Conservation (phyloP, 2,113 vertebrate genomes). For the Collichthys lucidus region DNA sequence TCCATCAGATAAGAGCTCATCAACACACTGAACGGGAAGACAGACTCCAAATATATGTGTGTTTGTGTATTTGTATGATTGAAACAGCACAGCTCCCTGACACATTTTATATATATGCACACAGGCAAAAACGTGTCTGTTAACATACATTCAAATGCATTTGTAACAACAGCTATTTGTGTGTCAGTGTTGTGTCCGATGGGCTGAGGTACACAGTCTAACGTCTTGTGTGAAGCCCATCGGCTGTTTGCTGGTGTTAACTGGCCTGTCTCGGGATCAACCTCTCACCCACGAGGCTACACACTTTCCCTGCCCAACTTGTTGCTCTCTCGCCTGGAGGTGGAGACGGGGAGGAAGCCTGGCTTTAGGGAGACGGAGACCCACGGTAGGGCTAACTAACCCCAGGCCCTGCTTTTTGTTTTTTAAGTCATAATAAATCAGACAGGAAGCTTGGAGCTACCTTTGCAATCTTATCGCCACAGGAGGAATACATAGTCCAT, state of each 20-base stretch:
- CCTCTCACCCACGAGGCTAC: slow-evolving; percentile 30
- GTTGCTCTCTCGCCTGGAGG: slow-evolving; percentile 44
- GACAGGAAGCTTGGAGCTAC: slow-evolving; percentile 70
- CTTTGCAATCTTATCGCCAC: slow-evolving; percentile 43
- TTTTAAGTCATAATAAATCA: slow-evolving; percentile 72
- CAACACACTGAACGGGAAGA: slow-evolving; percentile 44
- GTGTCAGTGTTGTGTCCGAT: not conserved
- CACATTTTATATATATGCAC: not conserved
- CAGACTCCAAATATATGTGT: slow-evolving; percentile 23
- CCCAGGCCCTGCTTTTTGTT: slow-evolving; percentile 56
- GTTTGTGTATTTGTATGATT: slow-evolving; percentile 53
- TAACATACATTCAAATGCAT: not conserved
- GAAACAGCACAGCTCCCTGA: slow-evolving; percentile 19
- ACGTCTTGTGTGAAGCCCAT: slow-evolving; percentile 5
- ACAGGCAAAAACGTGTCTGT: not conserved
- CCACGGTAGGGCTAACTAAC: slow-evolving; percentile 18
- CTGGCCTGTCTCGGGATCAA: slow-evolving; percentile 12
- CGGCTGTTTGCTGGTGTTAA: slow-evolving; percentile 13
- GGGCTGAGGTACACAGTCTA: slow-evolving; percentile 1
- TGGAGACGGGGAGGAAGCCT: slow-evolving; percentile 30
- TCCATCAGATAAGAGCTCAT: slow-evolving; percentile 77
- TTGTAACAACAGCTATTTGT: not conserved
- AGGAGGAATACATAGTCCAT: slow-evolving; percentile 38
- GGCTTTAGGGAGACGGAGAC: slow-evolving; percentile 39
- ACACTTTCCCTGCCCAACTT: slow-evolving; percentile 21